These are phyloP conservation scores for Periophthalmus magnuspinnatus DNA, from an alignment of 2,797 vertebrate genomes.

Conservation along the genomic window DNA sequence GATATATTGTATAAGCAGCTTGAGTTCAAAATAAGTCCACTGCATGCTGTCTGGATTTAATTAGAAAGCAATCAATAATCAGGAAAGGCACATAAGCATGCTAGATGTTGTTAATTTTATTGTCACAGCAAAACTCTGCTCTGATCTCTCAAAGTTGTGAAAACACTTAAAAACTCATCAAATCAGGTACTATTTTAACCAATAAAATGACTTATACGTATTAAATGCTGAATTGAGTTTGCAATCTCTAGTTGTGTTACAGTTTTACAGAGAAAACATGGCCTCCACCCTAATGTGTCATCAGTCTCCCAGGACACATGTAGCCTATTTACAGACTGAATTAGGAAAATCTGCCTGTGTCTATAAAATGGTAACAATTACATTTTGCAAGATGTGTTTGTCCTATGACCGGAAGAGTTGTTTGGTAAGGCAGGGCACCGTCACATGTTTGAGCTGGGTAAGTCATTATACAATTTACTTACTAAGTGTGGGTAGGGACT, in stretches of 20 bases:
- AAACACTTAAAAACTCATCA: too few relatives aligned
- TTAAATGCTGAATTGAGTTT: background rate
- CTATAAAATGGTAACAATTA: background rate
- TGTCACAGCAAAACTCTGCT: too few relatives aligned
- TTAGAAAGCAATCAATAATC: too few relatives aligned
- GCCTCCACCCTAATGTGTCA: slow-evolving; percentile 5
- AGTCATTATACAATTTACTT: background rate
- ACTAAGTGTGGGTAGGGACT: too few relatives aligned
- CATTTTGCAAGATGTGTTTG: background rate
- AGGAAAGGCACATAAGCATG: too few relatives aligned
- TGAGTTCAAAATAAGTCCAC: too few relatives aligned
- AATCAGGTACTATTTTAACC: background rate
- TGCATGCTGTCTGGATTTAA: too few relatives aligned
- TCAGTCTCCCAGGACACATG: background rate
- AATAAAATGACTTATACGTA: background rate
- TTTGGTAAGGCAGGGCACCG: background rate
- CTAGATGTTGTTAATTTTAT: too few relatives aligned
- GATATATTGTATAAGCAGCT: too few relatives aligned
- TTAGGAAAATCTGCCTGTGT: background rate
- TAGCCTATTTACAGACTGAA: background rate
- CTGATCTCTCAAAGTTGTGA: too few relatives aligned
- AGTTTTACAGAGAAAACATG: background rate
- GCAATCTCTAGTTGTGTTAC: background rate
- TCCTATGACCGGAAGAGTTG: background rate
- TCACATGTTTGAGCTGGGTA: background rate